phyloP scores from a whole-genome alignment of 2,113 vertebrate species.

The Mustelus asterias region DNA sequence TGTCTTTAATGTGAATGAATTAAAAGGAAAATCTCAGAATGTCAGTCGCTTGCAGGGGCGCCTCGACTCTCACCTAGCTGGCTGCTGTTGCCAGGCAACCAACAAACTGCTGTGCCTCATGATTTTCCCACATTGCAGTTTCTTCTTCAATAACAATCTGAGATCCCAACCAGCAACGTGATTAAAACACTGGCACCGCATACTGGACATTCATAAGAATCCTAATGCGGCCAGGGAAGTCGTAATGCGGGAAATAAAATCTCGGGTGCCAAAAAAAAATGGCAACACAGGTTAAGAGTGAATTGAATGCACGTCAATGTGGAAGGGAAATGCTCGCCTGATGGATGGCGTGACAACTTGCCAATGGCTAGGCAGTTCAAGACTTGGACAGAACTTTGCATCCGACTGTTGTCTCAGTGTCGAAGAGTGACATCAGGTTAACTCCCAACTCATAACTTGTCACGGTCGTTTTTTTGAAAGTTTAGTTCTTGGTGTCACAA shows the following conservation, averaged over 20 bases:
- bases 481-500: too few relatives aligned
- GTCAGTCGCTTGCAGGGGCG: neutral
- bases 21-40: neutral
- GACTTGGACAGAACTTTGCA: neutral
- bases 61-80: neutral
- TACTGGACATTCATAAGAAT: neutral
- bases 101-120: neutral
- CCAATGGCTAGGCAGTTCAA: neutral
- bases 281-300: neutral
- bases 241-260: neutral
- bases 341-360: neutral
- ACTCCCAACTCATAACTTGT: neutral
- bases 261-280: neutral
- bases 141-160: neutral
- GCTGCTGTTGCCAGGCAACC: constrained; percentile 27
- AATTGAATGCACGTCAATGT: neutral
- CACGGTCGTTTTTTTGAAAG: neutral
- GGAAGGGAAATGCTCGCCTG: neutral
- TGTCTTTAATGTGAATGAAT: constrained; percentile 1
- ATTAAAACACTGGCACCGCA: neutral
- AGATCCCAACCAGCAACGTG: neutral
- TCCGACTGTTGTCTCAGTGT: neutral
- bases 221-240: neutral
- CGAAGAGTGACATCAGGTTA: neutral
- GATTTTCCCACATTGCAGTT: neutral